Percentiles rank a stretch among this genome's conserved stretches.
Evolutionary conservation across 2,888 invertebrate species (phyloP).

Genomic region (Cetonia aurata): DNA sequence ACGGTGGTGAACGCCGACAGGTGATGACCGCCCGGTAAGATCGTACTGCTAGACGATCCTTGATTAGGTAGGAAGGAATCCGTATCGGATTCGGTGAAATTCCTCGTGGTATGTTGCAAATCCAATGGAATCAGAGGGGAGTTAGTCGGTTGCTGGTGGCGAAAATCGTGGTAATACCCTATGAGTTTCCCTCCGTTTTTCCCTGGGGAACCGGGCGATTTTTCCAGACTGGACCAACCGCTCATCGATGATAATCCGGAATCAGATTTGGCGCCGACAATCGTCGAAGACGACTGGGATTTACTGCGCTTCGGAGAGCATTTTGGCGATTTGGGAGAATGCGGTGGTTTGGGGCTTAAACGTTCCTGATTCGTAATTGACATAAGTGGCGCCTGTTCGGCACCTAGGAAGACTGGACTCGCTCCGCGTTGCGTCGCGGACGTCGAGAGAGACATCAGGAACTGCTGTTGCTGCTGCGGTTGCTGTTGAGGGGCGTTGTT

Average conservation of each 20-base stretch:
- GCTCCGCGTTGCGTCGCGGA: conserved; percentile 59
- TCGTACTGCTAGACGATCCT: conserved; percentile 53
- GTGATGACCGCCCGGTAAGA: conserved; percentile 68
- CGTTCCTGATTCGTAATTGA: conserved; percentile 64
- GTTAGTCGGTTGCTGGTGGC: conserved; percentile 35
- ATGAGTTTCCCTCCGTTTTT: conserved; percentile 66
- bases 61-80: conserved; percentile 66
- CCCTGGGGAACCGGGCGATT: conserved; percentile 83
- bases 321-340: conserved; percentile 80
- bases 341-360: conserved; percentile 73
- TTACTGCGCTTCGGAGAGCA: conserved; percentile 78
- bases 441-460: conserved; percentile 65
- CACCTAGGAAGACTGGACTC: conserved; percentile 66
- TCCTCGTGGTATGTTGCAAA: conserved; percentile 62
- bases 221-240: conserved; percentile 87
- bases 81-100: conserved; percentile 71
- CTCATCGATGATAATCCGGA: conserved; percentile 90
- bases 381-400: conserved; percentile 59
- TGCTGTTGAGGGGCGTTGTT: conserved; percentile 72
- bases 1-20: conserved; percentile 70
- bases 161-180: conserved; percentile 53
- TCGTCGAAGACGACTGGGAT: conserved; percentile 72
- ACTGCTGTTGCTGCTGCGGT: conserved; percentile 60
- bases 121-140: conserved; percentile 28
- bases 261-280: conserved; percentile 84